Base-by-base conservation (phyloP, 2,888 invertebrate species). In the Cephus pulcher region DNA sequence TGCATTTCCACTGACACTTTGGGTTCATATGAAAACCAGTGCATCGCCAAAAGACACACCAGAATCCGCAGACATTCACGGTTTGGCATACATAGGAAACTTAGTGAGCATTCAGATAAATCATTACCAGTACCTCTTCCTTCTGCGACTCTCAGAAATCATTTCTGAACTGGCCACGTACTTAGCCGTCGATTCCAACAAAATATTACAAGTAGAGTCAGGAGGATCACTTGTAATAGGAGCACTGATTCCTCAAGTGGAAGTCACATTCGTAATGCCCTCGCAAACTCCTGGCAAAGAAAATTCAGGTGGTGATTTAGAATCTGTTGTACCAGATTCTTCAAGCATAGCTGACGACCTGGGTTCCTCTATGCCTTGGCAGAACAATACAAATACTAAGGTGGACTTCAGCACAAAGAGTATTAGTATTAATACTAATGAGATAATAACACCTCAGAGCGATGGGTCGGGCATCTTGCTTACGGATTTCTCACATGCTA, bases 121-220 rank as follows among this genome's bases (percentile, higher is more conserved):
- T 93, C 98, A 98, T 92, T 98, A 97, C 92, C 98, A 98, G 92
- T 96, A 96, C 92, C 93, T 98, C 85, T 98, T 98, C 92, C 93
- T 98, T 76, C 92, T 98, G 91, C 93, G 98, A 76, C 93, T 98
- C 86, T 93, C 96, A 34, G 98, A 98, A 92, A 94, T 96, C 75
- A 91, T 97, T 56, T 94, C 96, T 0, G 97, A 97, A 91, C 93
- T 97, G 92, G 93, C 95, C 9, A 96, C 96, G 15, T 97, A 96
- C 92, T 92, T 97, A 69, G 94, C 95, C 3, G 93, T 96, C 80
- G 97, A 97, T 89, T 95, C 96, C 0, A 95, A 95, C 82, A 92
- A 95, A 80, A 96, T 96, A 86, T 90, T 94, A 83, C 93, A 94
- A 89, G 93, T 94, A 84, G 92, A 93, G 84, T 75, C 87, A 34